Base-by-base conservation (phyloP, 2,888 invertebrate genomes). In the Andrena flavipes region DNA sequence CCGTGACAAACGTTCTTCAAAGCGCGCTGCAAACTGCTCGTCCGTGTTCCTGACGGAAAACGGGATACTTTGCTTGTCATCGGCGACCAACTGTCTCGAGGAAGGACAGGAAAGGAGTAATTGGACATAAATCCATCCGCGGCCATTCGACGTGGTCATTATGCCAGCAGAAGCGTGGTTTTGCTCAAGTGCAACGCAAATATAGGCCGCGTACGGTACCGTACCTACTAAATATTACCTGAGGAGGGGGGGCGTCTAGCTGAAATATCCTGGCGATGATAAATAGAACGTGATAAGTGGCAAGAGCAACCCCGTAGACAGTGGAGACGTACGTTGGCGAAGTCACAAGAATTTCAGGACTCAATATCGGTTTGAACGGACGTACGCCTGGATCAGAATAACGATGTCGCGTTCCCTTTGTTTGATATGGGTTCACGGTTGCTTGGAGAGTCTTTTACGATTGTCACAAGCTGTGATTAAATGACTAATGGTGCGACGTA, bases 51-150 rank as follows among this genome's bases (percentile, higher is more conserved):
- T n/a, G 35, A 54, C 29, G 33, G 29, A 13, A 13, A 54, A 60
- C n/a, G 8, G 20, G 29, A 20, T 5, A 33, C 29, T 20, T 29
- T 23, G 35, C 42, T 74, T 73, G 64, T 73, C 71, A 65, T 75
- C 35, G 59, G 23, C 23, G 51, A 33, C 5, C 65, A n/a, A 48
- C 60, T 13, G 67, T 75, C 80, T 63, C 16, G 2, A 10, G 42
- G 26, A 73, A 51, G 54, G 68, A 65, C 73, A 80, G 77, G 73
- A 85, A 85, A 86, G 84, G 86, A 90, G 87, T 90, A 90, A 91
- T 90, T 91, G 91, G 90, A 91, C 89, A 86, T 86, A 88, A 90
- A 90, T 89, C 89, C 83, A 87, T 84, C 79, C 59, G 60, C 71
- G 78, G 82, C 68, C 78, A 82, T 80, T 80, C 73, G 70, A 81